Conservation (phyloP, 2,797 vertebrate genomes). For the Acipenser transmontanus region DNA sequence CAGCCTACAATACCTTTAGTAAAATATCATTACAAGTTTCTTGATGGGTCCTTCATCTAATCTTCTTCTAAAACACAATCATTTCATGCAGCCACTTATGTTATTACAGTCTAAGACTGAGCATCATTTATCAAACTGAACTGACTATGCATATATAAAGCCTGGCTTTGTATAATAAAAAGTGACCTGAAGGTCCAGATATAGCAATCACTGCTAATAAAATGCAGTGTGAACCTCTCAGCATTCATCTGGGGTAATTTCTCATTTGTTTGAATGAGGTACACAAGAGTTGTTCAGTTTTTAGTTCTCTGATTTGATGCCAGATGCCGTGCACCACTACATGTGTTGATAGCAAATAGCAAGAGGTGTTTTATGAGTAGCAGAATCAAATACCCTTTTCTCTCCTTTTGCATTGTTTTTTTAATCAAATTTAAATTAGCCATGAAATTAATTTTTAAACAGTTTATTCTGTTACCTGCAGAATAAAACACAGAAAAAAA, state of each 20-base stretch:
- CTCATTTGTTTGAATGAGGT: slow-evolving; percentile 49
- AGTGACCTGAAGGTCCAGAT: not conserved
- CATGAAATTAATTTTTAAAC: too few relatives aligned
- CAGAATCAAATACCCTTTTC: not conserved
- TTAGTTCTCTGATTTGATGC: slow-evolving; percentile 48
- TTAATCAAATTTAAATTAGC: not conserved
- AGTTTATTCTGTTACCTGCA: too few relatives aligned
- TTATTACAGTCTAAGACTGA: not conserved
- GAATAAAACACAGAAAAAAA: too few relatives aligned
- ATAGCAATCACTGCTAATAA: slow-evolving; percentile 5
- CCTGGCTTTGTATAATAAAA: not conserved
- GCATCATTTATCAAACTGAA: slow-evolving; percentile 5
- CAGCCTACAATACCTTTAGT: not conserved
- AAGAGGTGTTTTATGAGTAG: not conserved
- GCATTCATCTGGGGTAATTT: slow-evolving; percentile 43
- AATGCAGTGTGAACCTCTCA: slow-evolving; percentile 14
- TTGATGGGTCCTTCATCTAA: slow-evolving; percentile 1
- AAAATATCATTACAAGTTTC: not conserved
- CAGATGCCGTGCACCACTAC: not conserved
- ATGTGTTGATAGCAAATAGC: slow-evolving; percentile 15
- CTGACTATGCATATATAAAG: not conserved
- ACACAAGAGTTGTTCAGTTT: slow-evolving; percentile 37
- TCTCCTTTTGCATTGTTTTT: not conserved
- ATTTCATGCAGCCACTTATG: not conserved
- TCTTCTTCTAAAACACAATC: slow-evolving; percentile 1